Percentiles rank a stretch among this genome's conserved stretches.
phyloP scores from a whole-genome alignment of 2,888 invertebrate genomes.

The Limnephilus marmoratus region DNA sequence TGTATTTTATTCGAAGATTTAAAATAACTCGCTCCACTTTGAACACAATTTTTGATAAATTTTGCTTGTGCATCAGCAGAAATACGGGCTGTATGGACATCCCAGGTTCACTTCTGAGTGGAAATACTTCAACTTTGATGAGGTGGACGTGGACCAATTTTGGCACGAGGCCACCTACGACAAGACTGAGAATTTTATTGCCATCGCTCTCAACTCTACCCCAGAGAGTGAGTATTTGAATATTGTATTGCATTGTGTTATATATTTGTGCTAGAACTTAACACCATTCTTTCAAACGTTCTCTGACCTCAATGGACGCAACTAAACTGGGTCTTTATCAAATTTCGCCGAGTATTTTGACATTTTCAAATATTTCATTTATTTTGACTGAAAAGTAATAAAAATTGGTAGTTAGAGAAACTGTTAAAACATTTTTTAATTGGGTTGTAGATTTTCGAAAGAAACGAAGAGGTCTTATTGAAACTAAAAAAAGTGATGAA shows the following conservation, averaged over 20 bases:
- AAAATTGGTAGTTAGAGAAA: too few species aligned
- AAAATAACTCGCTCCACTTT: background rate
- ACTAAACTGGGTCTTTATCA: background rate
- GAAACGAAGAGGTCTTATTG: too few species aligned
- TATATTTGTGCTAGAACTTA: background rate
- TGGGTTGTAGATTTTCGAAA: too few species aligned
- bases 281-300: background rate
- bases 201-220: conserved; percentile 76
- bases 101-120: conserved; percentile 77
- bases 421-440: too few species aligned
- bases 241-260: conserved; percentile 19
- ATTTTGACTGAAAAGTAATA: background rate
- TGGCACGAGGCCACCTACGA: conserved; percentile 80
- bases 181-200: conserved; percentile 76
- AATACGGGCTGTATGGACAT: conserved; percentile 75
- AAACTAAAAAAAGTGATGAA: too few species aligned
- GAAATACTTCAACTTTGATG: conserved; percentile 78
- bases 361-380: background rate
- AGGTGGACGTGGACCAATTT: conserved; percentile 76
- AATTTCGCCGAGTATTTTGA: background rate
- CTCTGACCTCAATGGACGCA: background rate
- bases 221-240: conserved; percentile 73
- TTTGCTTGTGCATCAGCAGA: conserved; percentile 69
- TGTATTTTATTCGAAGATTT: conserved; percentile 12
- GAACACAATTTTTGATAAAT: background rate